Percentiles rank a stretch among this genome's conserved stretches.
phyloP scores from a whole-genome alignment of 2,888 invertebrate genomes.

The Cenopis cana region DNA sequence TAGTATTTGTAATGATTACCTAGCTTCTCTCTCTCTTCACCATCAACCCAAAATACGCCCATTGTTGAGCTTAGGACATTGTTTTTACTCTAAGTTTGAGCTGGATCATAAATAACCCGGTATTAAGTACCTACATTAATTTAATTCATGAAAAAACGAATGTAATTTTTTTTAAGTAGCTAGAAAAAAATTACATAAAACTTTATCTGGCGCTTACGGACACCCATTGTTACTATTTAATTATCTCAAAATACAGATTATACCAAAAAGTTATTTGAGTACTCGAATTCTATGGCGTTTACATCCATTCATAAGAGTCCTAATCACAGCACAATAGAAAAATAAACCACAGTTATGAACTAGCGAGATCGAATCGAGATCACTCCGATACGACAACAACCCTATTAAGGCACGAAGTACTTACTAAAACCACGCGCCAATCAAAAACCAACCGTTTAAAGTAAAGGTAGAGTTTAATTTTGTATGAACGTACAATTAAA shows the following conservation, averaged over 20 bases:
- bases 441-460: background rate
- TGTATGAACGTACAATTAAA: background rate
- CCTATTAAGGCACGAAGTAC: slow-evolving; percentile 37
- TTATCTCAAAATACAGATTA: background rate
- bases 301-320: slow-evolving; percentile 6
- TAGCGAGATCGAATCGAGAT: slow-evolving; percentile 42
- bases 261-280: background rate
- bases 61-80: no score
- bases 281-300: background rate
- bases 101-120: no score
- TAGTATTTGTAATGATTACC: background rate
- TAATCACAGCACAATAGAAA: slow-evolving; percentile 39
- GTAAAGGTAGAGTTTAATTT: background rate
- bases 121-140: background rate
- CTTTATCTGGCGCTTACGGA: no score
- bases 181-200: no score
- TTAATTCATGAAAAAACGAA: background rate
- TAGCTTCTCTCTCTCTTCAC: no score
- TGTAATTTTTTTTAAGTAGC: no score
- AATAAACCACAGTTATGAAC: slow-evolving; percentile 42
- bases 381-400: slow-evolving; percentile 37
- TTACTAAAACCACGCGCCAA: background rate
- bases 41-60: no score
- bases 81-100: no score
- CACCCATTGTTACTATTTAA: slow-evolving; percentile 8